These are phyloP conservation scores for Tridacna crocea DNA, from an alignment of 2,888 invertebrate genomes.

Conservation along the genomic window DNA sequence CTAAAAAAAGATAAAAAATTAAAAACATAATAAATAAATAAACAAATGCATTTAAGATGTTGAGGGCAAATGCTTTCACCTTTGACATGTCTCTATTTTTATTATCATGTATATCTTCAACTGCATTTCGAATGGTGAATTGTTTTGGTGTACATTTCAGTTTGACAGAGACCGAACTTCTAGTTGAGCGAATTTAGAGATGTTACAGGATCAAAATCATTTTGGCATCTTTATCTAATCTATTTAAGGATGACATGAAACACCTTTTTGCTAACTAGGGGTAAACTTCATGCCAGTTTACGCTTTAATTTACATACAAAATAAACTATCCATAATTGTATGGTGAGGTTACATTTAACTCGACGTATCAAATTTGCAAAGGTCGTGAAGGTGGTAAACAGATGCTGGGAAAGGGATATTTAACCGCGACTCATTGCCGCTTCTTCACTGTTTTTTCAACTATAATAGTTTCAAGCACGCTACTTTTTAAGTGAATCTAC, in stretches of 20 bases:
- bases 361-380: conserved; percentile 39
- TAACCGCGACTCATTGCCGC: conserved; percentile 39
- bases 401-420: conserved; percentile 54
- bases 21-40: too few relatives aligned
- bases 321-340: conserved; percentile 49
- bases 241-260: conserved; percentile 19
- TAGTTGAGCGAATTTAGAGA: background rate
- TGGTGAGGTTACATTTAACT: conserved; percentile 25
- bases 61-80: too few relatives aligned
- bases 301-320: conserved; percentile 42
- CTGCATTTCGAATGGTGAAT: too few relatives aligned
- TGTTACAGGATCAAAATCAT: background rate
- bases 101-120: too few relatives aligned
- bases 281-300: conserved; percentile 40
- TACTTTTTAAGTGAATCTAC: conserved; percentile 21
- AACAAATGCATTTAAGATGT: too few relatives aligned
- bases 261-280: conserved; percentile 46
- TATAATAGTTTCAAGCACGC: conserved; percentile 49
- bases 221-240: conserved; percentile 29
- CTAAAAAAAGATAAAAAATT: too few relatives aligned
- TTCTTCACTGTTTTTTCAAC: conserved; percentile 41
- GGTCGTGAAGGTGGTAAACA: conserved; percentile 50
- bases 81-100: too few relatives aligned
- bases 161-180: too few relatives aligned
- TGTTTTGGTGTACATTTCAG: too few relatives aligned